Evolutionary conservation across 53 echinoderm and acorn worm species (phyloP).

Genomic region (Temnopleurus reevesii): DNA sequence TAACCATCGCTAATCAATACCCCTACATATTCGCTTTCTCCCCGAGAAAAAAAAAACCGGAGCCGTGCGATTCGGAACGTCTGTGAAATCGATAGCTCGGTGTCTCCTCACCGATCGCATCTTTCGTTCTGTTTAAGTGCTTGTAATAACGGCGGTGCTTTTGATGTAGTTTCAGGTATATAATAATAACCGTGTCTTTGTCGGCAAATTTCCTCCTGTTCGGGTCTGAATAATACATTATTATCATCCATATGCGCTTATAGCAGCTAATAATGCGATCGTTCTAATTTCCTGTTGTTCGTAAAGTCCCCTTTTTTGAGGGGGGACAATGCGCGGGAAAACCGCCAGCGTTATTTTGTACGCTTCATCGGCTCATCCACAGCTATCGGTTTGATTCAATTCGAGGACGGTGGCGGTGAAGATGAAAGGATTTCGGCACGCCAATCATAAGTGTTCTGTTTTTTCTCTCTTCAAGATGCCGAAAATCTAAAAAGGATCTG

Average conservation of each 20-base stretch:
- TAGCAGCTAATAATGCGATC: conserved; percentile 32
- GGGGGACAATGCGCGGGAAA: neutral
- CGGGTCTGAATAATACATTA: conserved; percentile 47
- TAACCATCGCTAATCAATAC: neutral
- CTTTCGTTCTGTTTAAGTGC: conserved; percentile 15
- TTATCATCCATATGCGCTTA: conserved; percentile 30
- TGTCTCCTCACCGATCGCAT: conserved; percentile 46
- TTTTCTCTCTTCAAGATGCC: conserved; percentile 8
- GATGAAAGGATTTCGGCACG: conserved; percentile 34
- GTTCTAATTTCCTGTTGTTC: conserved; percentile 36
- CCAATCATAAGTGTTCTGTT: conserved; percentile 48
- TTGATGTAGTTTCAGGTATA: conserved; percentile 37
- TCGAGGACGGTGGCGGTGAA: neutral
- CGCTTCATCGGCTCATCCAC: neutral
- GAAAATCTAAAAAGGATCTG: neutral
- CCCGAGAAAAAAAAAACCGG: neutral
- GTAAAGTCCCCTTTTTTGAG: neutral
- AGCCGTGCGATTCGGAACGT: neutral
- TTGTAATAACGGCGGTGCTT: conserved; percentile 38
- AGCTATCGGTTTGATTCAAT: neutral
- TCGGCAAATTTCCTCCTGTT: conserved; percentile 3
- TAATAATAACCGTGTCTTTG: conserved; percentile 33
- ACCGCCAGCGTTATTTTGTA: neutral
- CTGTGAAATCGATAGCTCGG: conserved; percentile 41
- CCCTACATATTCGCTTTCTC: neutral